Conservation (phyloP, 2,797 vertebrate species). For the Todus mexicanus region DNA sequence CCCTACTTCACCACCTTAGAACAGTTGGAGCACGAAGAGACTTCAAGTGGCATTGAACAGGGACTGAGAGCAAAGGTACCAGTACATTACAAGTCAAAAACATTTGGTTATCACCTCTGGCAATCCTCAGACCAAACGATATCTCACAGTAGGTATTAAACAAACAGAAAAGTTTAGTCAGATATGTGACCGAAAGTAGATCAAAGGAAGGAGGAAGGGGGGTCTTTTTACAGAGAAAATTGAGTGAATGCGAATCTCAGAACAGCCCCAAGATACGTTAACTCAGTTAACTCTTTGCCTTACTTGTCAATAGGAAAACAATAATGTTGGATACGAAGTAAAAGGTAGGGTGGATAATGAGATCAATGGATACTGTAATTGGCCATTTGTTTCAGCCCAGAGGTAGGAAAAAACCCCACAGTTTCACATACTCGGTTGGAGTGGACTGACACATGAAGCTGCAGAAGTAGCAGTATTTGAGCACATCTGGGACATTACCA, state of each 20-base stretch:
- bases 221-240: neutral
- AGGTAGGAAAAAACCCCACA: accelerated
- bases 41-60: neutral
- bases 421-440: neutral
- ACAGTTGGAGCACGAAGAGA: neutral
- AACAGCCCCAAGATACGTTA: neutral
- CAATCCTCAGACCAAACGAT: neutral
- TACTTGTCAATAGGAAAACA: neutral
- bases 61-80: neutral
- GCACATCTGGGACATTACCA: neutral
- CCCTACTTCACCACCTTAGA: neutral
- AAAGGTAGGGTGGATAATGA: neutral
- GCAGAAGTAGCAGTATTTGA: neutral
- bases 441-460: neutral
- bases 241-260: neutral
- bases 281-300: neutral
- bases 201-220: neutral
- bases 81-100: neutral
- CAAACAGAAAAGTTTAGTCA: neutral
- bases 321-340: neutral
- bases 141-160: neutral
- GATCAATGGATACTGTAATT: neutral
- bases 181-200: neutral
- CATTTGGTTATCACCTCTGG: neutral
- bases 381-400: neutral